Base-by-base conservation (phyloP, 2,113 vertebrate species). In the Calidris pugnax region DNA sequence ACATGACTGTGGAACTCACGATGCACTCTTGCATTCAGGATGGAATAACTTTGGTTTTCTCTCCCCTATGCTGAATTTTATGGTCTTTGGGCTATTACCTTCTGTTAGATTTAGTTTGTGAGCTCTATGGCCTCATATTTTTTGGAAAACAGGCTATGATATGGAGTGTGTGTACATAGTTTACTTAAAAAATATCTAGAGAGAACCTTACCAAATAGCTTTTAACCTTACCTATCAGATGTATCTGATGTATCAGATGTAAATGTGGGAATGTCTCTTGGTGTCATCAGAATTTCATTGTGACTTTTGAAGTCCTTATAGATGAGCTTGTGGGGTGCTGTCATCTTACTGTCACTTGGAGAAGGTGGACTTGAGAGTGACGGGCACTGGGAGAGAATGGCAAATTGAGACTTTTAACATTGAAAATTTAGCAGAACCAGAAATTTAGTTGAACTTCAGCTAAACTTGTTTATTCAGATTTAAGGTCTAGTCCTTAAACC, bases 311-410 rank as follows among this genome's bases (percentile, higher is more conserved):
- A 57, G 17, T 50, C 37, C 33, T 60, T 56, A 3, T 23, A 59
- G 27, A 28, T 39, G 48, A 69, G 30, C 30, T 53, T 57, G 2
- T 30, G 62, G 22, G 35, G 4, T 47, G 33, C 28, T 75, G 43
- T 14, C 47, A 22, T 48, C 50, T 69, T 57, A 43, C 37, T 7
- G 8, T 37, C 7, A 22, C 43, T 62, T 4, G 14, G 32, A n/a
- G 47, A 68, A 76, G 26, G 17, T 51, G 6, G 17, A 37, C 12
- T 41, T 73, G 18, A 74, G 62, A 41, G 28, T 5, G 19, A 41
- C 0, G 0, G 18, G 18, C 11, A 3, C 8, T 53, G 39, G 53
- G 14, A 79, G n/a, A 72, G 55, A 55, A 56, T 53, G 55, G 72
- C 12, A 51, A 72, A 88, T 4, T 47, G 67, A 72, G 59, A 27